phyloP scores from a whole-genome alignment of 2,888 invertebrate species.

The Acleris laterana region DNA sequence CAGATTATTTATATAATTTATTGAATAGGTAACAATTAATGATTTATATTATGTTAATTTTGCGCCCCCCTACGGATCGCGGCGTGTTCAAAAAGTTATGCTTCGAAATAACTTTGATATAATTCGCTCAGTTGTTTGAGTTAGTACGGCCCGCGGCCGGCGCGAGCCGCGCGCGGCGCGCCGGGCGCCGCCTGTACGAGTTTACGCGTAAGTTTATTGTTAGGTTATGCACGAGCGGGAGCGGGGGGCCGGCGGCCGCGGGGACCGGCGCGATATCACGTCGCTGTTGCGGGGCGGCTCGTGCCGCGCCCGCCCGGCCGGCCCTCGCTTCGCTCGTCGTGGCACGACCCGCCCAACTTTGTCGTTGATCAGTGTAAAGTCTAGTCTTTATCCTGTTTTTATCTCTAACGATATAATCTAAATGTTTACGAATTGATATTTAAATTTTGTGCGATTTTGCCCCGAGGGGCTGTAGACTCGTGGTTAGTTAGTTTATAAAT shows the following conservation, averaged over 20 bases:
- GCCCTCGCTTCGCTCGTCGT: background rate
- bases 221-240: conserved; percentile 40
- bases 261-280: conserved; percentile 61
- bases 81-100: conserved; percentile 49
- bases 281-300: conserved; percentile 57
- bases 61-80: conserved; percentile 59
- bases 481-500: conserved; percentile 81
- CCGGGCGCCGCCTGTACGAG: conserved; percentile 38
- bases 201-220: conserved; percentile 39
- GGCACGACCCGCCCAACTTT: conserved; percentile 52
- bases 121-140: conserved; percentile 53
- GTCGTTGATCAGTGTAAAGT: conserved; percentile 84
- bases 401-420: conserved; percentile 77
- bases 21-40: conserved; percentile 76
- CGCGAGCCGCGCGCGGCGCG: background rate
- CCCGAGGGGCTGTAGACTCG: conserved; percentile 72
- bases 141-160: conserved; percentile 11
- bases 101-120: conserved; percentile 53
- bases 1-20: conserved; percentile 84
- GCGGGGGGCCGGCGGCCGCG: conserved; percentile 51
- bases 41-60: conserved; percentile 57
- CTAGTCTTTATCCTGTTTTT: conserved; percentile 85
- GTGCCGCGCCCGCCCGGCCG: background rate
- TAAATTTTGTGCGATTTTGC: conserved; percentile 74
- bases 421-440: conserved; percentile 82